Evolutionary conservation across 2,888 invertebrate species (phyloP).

Genomic region (Ophioninae sp.): DNA sequence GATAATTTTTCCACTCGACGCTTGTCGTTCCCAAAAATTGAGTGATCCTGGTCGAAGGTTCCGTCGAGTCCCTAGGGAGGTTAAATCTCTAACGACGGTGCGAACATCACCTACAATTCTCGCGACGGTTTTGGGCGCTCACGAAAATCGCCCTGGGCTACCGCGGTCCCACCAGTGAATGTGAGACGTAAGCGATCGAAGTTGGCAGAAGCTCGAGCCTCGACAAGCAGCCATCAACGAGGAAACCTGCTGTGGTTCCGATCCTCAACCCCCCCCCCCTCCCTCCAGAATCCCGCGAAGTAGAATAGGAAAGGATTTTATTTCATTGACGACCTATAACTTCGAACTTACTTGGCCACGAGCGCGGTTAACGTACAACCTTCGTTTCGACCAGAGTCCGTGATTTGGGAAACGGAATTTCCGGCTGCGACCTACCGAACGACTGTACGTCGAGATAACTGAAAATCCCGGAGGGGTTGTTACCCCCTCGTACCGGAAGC

Average conservation of each 20-base stretch:
- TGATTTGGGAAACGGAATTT: conserved; percentile 19
- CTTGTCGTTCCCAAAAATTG: neutral
- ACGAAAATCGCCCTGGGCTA: conserved; percentile 67
- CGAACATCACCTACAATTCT: conserved; percentile 51
- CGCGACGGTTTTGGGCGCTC: conserved; percentile 66
- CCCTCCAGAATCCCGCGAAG: conserved; percentile 16
- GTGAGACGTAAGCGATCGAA: conserved; percentile 64
- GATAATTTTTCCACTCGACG: neutral
- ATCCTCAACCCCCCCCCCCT: conserved; percentile 56
- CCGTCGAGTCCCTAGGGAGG: conserved; percentile 15
- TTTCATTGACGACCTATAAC: conserved; percentile 74
- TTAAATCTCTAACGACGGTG: conserved; percentile 66
- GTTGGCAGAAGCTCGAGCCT: conserved; percentile 71
- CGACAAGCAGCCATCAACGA: conserved; percentile 68
- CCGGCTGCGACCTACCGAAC: neutral
- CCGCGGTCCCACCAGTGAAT: conserved; percentile 64
- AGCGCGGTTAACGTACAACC: conserved; percentile 42
- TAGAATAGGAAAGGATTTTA: conserved; percentile 68
- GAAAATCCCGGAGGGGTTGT: conserved; percentile 1
- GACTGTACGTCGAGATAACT: conserved; percentile 15
- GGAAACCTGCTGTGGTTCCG: conserved; percentile 51
- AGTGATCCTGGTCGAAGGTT: neutral
- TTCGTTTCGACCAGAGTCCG: neutral
- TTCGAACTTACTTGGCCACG: conserved; percentile 73
- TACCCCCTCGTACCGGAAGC: neutral